Conservation (phyloP, 2,113 vertebrate genomes). For the Melanotaenia duboulayi region DNA sequence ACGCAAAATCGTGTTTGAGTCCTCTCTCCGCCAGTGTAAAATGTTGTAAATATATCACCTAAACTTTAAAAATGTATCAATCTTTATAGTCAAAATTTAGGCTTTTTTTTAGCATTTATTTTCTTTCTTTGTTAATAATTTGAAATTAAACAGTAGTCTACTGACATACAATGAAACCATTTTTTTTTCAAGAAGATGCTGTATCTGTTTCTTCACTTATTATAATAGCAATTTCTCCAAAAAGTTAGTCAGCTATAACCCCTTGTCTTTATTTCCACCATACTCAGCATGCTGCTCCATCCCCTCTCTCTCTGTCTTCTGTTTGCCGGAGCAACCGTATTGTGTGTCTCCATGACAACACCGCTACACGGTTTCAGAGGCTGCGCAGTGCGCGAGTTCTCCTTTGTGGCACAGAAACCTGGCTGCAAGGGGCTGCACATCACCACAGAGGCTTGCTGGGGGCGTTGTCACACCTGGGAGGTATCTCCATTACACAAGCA, state of each 20-base stretch:
- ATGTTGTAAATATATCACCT: neutral
- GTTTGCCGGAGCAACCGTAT: conserved; percentile 35
- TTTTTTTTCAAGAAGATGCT: neutral
- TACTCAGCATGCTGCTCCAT: conserved; percentile 68
- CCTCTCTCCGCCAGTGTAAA: neutral
- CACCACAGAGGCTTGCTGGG: conserved; percentile 83
- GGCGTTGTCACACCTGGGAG: conserved; percentile 85
- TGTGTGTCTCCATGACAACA: conserved; percentile 52
- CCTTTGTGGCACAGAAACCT: conserved; percentile 80
- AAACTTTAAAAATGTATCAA: neutral
- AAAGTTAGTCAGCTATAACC: conserved; percentile 1
- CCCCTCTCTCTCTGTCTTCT: conserved; percentile 55
- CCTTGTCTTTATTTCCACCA: neutral
- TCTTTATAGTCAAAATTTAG: neutral
- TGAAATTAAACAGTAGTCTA: no score
- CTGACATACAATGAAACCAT: no score
- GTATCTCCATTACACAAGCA: conserved; percentile 40
- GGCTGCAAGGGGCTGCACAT: conserved; percentile 77
- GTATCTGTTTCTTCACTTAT: neutral
- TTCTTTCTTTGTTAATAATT: no score
- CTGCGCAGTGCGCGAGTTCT: conserved; percentile 81
- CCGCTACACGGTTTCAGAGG: conserved; percentile 76
- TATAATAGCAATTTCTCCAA: fast-evolving
- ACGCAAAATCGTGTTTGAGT: neutral
- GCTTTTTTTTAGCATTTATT: neutral